Conservation (phyloP, 2,888 invertebrate species). For the Empis stercorea region DNA sequence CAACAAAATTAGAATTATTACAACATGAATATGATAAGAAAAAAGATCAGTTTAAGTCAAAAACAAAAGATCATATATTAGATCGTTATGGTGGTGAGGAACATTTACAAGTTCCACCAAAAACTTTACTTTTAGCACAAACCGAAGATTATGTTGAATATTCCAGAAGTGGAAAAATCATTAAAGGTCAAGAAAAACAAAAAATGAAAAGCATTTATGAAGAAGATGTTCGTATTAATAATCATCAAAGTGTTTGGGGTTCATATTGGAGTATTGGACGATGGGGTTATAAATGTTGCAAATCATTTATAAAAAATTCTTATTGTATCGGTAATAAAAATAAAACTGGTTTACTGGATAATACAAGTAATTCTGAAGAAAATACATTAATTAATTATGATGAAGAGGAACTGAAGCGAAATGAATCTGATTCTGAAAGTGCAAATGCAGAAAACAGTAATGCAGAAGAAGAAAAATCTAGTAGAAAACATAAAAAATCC, state of each 20-base stretch:
- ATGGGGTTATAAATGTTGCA: constrained; percentile 97
- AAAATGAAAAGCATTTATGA: constrained; percentile 78
- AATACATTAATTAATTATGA: constrained; percentile 30
- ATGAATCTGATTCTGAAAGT: not conserved
- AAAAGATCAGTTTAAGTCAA: constrained; percentile 76
- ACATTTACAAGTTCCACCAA: constrained; percentile 76
- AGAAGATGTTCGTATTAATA: constrained; percentile 84
- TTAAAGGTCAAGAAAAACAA: constrained; percentile 78
- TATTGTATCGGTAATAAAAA: constrained; percentile 66
- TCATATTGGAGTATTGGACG: constrained; percentile 85
- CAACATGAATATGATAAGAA: constrained; percentile 82
- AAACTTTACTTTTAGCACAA: constrained; percentile 75
- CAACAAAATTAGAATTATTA: constrained; percentile 88
- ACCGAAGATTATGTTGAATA: constrained; percentile 94
- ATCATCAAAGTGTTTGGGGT: constrained; percentile 93
- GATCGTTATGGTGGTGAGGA: constrained; percentile 93
- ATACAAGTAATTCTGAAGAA: not conserved
- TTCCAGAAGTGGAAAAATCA: constrained; percentile 79
- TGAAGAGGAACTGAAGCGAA: constrained; percentile 15
- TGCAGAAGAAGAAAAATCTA: constrained; percentile 1
- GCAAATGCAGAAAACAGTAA: constrained; percentile 4
- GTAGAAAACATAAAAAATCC: constrained; percentile 23
- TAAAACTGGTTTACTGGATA: not conserved
- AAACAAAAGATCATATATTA: constrained; percentile 71
- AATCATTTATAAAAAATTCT: constrained; percentile 72